Percentiles rank a stretch among this genome's conserved stretches.
These are phyloP conservation scores for Lithophane semibrunnea DNA, from an alignment of 2,888 invertebrate species.

Conservation along the genomic window DNA sequence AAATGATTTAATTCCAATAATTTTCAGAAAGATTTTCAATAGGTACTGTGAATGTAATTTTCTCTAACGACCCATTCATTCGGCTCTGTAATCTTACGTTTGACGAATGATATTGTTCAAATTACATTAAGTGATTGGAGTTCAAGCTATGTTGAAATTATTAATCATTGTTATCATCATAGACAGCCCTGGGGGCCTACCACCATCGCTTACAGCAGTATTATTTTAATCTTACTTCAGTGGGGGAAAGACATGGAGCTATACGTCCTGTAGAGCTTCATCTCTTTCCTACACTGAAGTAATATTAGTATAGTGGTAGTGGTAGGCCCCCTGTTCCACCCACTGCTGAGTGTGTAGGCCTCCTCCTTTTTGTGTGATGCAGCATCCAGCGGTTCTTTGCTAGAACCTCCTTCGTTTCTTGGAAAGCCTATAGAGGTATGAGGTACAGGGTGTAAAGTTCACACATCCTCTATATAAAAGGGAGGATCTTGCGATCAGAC, in stretches of 20 bases:
- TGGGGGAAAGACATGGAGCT: too few species aligned
- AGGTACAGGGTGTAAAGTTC: too few species aligned
- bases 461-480: too few species aligned
- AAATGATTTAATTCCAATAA: conserved; percentile 18
- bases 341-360: neutral
- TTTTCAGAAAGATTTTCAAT: neutral
- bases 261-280: too few species aligned
- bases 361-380: neutral
- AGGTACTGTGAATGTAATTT: conserved; percentile 9
- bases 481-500: too few species aligned
- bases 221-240: too few species aligned
- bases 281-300: too few species aligned
- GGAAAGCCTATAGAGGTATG: neutral
- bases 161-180: neutral
- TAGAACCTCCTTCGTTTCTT: neutral
- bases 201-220: too few species aligned
- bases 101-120: conserved; percentile 1
- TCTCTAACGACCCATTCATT: conserved; percentile 29
- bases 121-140: neutral
- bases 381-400: neutral
- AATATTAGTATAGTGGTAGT: too few species aligned
- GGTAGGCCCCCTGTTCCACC: neutral
- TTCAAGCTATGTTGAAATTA: too few species aligned
- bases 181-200: too few species aligned
- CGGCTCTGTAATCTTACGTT: neutral